Evolutionary conservation across 2,797 vertebrate species (phyloP).

Genomic region (Chelmon rostratus): DNA sequence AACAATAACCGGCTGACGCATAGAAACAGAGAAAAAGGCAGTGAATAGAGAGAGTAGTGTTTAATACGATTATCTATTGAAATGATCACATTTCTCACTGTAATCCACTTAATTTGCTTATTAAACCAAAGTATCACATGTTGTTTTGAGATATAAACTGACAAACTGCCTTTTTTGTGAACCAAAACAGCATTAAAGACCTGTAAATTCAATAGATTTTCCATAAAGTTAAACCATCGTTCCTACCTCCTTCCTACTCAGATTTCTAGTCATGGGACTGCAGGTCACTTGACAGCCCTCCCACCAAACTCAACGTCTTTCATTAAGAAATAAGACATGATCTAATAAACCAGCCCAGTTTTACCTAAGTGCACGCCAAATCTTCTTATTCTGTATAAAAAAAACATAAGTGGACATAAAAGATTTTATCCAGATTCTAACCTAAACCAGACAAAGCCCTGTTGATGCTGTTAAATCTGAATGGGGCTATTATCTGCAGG

Average conservation of each 20-base stretch:
- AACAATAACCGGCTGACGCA: conserved; percentile 11
- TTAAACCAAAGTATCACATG: background rate
- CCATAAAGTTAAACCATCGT: conserved; percentile 2
- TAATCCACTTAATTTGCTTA: conserved; percentile 3
- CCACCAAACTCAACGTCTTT: conserved; percentile 65
- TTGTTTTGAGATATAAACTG: background rate
- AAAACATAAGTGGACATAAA: background rate
- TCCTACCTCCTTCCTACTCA: background rate
- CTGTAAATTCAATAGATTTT: background rate
- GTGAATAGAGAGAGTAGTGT: background rate
- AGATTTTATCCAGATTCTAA: background rate
- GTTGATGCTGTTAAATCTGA: conserved; percentile 34
- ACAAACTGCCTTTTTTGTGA: background rate
- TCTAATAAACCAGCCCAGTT: conserved; percentile 59
- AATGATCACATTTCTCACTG: background rate
- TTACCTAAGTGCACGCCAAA: background rate
- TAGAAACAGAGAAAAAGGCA: background rate
- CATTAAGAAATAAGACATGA: conserved; percentile 68
- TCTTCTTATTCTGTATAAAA: background rate
- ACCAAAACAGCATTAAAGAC: background rate
- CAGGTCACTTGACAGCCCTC: conserved; percentile 72
- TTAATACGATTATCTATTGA: conserved; percentile 16
- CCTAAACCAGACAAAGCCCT: conserved; percentile 2
- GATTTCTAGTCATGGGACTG: conserved; percentile 71
- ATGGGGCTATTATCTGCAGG: conserved; percentile 36